Base-by-base conservation (phyloP, 2,113 vertebrate genomes). In the Nyctibius bracteatus region DNA sequence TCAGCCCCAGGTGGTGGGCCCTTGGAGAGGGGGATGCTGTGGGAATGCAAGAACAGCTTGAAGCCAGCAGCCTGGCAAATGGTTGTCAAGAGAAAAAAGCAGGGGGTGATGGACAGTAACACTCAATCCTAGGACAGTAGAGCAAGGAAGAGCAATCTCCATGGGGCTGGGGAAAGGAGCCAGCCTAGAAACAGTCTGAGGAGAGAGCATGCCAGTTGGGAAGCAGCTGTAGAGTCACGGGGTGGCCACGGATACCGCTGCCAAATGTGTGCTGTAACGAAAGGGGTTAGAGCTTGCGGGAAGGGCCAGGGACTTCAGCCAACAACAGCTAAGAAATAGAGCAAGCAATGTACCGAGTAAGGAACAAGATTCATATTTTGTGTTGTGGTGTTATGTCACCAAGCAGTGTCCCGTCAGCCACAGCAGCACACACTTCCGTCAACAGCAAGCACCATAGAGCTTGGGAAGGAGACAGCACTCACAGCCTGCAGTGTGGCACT, bases 401-500 rank as follows among this genome's bases (percentile, higher is more conserved):
- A 0, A 57, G 30, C 0, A 4, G 9, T 0, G 39, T 28, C 37
- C 61, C 2, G 1, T n/a, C 82, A 39, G 52, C 33, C 66, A 18
- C 14, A 22, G 68, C 58, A 49, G 46, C 27, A 24, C 44, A 2
- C 3, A 2, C 7, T 12, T 30, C 49, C 5, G 44, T 7, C 86
- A 57, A 27, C 49, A 1, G 4, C 37, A 14, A 27, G 15, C n/a
- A n/a, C n/a, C n/a, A n/a, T n/a, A n/a, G 55, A n/a, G 55, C 27
- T 4, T 19, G 43, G 57, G 5, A 20, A 30, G 37, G 43, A 19
- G 39, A 33, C 55, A 3, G 19, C 1, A 3, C 39, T 18, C 30
- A 8, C 25, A 43, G 66, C 65, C 65, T 14, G 39, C 2, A 4
- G 12, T 0, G 23, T 0, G 1, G 59, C 54, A 14, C 59, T 3